phyloP scores from a whole-genome alignment of 2,888 invertebrate genomes.

The Hoplodrina blanda region DNA sequence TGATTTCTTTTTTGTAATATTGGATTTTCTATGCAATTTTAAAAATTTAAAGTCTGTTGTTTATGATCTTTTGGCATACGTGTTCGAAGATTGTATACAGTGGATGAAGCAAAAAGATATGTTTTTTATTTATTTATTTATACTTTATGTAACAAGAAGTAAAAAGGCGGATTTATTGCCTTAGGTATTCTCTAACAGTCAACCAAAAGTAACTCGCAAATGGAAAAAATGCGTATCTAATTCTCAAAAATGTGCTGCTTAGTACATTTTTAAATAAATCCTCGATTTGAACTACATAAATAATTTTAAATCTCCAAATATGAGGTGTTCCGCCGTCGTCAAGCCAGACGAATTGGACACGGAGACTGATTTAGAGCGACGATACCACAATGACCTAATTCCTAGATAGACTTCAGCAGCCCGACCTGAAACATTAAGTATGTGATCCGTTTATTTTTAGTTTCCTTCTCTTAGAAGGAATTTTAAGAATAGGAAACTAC shows the following conservation, averaged over 20 bases:
- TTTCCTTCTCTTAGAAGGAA: not conserved
- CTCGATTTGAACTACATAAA: too few species aligned
- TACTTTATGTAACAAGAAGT: too few species aligned
- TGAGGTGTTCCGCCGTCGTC: not conserved
- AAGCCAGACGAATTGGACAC: constrained; percentile 19
- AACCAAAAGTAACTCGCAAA: not conserved
- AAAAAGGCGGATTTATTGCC: too few species aligned
- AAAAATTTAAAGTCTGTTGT: too few species aligned
- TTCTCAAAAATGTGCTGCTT: too few species aligned
- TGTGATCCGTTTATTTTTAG: constrained; percentile 12
- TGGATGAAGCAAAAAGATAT: too few species aligned
- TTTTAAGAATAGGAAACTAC: not conserved
- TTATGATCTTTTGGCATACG: too few species aligned
- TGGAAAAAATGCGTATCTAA: not conserved
- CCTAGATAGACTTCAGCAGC: constrained; percentile 25
- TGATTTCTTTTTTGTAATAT: not conserved
- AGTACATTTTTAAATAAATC: too few species aligned
- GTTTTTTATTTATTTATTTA: too few species aligned
- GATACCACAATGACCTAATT: constrained; percentile 51
- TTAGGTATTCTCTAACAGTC: too few species aligned
- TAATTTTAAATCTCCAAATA: constrained; percentile 4
- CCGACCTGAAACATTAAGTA: constrained; percentile 27
- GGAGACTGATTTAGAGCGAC: constrained; percentile 35
- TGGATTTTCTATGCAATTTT: not conserved
- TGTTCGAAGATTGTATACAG: too few species aligned